Evolutionary conservation across 2,113 vertebrate genomes (phyloP), one percentile per base, ranked within the genome.

Genomic region (Podarcis cretensis): DNA sequence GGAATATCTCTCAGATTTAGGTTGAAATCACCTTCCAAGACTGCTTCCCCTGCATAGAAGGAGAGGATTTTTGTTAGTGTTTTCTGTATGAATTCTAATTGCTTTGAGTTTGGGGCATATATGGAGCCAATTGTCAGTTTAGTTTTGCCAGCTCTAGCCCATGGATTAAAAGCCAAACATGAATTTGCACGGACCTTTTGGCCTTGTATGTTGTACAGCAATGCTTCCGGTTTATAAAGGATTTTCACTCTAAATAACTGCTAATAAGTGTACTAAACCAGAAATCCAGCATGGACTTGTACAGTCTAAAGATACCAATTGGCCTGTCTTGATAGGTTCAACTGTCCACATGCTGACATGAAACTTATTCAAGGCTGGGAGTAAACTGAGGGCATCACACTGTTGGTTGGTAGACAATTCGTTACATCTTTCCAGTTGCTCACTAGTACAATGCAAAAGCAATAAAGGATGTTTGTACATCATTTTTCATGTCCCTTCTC

Each of bases 401-500:
- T 4, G 13, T 30, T 81, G 74, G 30, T 40, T n/a, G 37, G 13
- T 35, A 69, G 40, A 57, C 10, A 54, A 54, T 68, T 87, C 69
- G 85, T 66, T 43, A 80, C 23, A 81, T 81, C 13, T 81, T 73
- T n/a, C 27, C 77, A 43, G 25, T 48, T 78, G 7, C 76, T 78
- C 30, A 66, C 48, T 71, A 30, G 13, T 81, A 48, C 37, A 81
- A 73, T 71, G 30, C 21, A 81, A 66, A 71, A 87, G n/a, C 27
- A 81, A 81, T 59, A 81, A 63, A 81, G 48, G 32, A 71, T 87
- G n/a, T 81, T 87, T 81, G 65, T 69, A 71, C 27, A 69, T 78
- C 6, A n/a, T 78, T 79, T 79, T 30, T 5, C 10, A 68, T 18
- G 23, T 40, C 65, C 65, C 5, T 83, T 30, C 23, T 40, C 35